phyloP scores from a whole-genome alignment of 2,113 vertebrate genomes.

The Rhinolophus ferrumequinum region DNA sequence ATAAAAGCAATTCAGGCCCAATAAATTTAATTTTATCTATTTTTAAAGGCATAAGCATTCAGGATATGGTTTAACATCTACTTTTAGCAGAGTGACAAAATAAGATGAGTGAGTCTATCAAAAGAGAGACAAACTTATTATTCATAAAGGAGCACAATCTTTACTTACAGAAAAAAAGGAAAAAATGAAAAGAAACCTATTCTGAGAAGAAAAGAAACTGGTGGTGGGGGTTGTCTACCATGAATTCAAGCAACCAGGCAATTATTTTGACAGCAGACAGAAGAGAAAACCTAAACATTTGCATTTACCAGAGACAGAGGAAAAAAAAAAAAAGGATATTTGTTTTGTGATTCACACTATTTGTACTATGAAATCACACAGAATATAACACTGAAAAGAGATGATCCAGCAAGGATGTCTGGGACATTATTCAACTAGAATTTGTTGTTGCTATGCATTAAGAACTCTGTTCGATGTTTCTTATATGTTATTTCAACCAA shows the following conservation, averaged over 20 bases:
- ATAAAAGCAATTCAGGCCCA: neutral
- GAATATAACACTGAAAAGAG: neutral
- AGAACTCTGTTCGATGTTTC: neutral
- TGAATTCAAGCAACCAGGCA: neutral
- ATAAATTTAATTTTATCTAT: neutral
- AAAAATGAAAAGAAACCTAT: neutral
- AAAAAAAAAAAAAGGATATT: neutral
- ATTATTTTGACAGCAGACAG: neutral
- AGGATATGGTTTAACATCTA: neutral
- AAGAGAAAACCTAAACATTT: neutral
- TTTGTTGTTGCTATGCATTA: neutral
- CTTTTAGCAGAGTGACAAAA: constrained; percentile 59
- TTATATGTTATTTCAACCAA: neutral
- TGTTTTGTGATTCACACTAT: neutral
- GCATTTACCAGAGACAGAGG: neutral
- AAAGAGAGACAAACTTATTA: constrained; percentile 32
- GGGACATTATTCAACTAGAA: neutral
- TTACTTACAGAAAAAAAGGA: neutral
- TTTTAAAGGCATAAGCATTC: neutral
- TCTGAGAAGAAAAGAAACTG: neutral
- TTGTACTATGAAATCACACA: neutral
- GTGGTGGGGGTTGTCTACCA: neutral
- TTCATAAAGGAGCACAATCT: neutral
- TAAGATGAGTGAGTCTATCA: constrained; percentile 29
- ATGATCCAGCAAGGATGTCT: neutral